These are phyloP conservation scores for Tauraco hartlaubi DNA, from an alignment of 2,797 vertebrate species.

Conservation along the genomic window DNA sequence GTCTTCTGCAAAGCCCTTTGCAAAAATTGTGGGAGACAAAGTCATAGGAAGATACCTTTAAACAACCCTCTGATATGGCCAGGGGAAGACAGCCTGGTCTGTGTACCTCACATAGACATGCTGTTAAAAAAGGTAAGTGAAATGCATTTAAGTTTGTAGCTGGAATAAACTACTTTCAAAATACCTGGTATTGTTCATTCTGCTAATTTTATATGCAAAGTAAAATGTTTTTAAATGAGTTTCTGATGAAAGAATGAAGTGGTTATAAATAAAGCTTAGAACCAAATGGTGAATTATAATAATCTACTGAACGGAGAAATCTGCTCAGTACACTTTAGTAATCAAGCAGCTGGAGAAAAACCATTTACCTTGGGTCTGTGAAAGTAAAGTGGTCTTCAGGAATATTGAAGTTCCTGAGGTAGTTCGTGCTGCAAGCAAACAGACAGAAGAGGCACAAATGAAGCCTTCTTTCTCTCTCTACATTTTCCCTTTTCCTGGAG, in stretches of 20 bases:
- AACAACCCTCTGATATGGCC: background rate
- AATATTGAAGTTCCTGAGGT: background rate
- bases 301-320: background rate
- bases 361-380: background rate
- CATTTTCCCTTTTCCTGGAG: background rate
- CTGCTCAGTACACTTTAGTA: background rate
- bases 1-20: background rate
- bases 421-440: background rate
- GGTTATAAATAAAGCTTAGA: background rate
- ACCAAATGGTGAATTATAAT: background rate
- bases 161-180: background rate
- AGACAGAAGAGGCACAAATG: background rate
- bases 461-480: background rate
- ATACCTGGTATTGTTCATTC: background rate
- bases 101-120: background rate
- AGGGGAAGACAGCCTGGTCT: background rate
- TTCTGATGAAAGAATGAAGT: slow-evolving; percentile 15
- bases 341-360: background rate
- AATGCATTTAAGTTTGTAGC: background rate
- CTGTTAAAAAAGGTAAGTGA: background rate
- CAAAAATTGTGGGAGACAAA: background rate
- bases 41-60: background rate
- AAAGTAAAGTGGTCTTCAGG: background rate
- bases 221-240: background rate
- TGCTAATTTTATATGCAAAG: background rate